These are phyloP conservation scores for Nebria salina DNA, from an alignment of 2,888 invertebrate genomes.

Conservation along the genomic window DNA sequence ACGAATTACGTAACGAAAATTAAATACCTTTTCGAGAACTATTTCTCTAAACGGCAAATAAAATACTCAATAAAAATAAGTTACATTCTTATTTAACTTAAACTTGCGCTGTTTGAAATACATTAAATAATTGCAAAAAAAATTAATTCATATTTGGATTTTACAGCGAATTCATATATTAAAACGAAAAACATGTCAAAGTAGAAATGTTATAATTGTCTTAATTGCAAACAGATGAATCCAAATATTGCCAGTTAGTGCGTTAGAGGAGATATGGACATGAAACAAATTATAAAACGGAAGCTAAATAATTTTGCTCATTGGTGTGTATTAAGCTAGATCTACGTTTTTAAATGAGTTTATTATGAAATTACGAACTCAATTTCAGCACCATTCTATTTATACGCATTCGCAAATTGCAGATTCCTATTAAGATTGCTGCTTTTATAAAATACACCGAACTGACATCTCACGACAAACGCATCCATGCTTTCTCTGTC, in stretches of 20 bases:
- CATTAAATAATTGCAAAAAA: too few species aligned
- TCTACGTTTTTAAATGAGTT: slow-evolving; percentile 40
- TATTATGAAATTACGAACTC: slow-evolving; percentile 35
- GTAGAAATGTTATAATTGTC: neutral
- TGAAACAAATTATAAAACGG: slow-evolving; percentile 16
- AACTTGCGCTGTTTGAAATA: too few species aligned
- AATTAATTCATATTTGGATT: too few species aligned
- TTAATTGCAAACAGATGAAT: slow-evolving; percentile 14
- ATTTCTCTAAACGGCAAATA: neutral
- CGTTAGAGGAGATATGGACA: neutral
- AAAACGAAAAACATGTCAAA: neutral
- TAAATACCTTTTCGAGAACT: neutral
- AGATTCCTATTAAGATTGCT: slow-evolving; percentile 20
- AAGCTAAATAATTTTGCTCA: slow-evolving; percentile 39
- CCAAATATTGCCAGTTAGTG: neutral
- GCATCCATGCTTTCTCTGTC: neutral
- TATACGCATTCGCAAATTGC: slow-evolving; percentile 24
- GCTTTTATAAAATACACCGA: neutral
- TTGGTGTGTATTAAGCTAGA: slow-evolving; percentile 38
- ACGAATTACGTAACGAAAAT: neutral
- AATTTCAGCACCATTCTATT: slow-evolving; percentile 22
- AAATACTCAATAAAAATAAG: neutral
- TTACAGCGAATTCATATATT: too few species aligned
- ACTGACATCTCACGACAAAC: neutral
- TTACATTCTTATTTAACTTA: neutral